A percentile compares a stretch with the other conserved stretches of the same genome.
phyloP scores from a whole-genome alignment of 2,113 vertebrate species.

The Hippotragus niger region DNA sequence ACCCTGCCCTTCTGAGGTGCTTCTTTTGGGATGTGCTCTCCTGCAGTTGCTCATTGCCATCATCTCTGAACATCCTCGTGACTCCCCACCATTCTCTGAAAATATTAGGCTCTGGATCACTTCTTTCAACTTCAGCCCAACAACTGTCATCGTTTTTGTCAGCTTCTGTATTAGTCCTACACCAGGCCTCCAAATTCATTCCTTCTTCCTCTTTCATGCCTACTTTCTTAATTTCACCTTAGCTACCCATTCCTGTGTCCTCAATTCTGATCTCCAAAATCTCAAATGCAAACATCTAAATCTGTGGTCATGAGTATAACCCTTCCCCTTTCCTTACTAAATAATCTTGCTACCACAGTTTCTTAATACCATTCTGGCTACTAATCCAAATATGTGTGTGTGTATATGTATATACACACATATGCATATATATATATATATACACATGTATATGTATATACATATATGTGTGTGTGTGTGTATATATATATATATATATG shows the following conservation, averaged over 20 bases:
- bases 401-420: no score
- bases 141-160: not conserved
- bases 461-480: rapidly evolving
- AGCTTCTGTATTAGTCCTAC: not conserved
- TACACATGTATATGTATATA: no score
- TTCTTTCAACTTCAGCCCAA: not conserved
- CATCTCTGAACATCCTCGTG: not conserved
- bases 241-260: not conserved
- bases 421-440: no score
- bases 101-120: not conserved
- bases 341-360: not conserved
- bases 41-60: not conserved
- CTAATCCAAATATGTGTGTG: not conserved
- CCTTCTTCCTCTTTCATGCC: not conserved
- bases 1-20: not conserved
- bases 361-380: not conserved
- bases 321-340: not conserved
- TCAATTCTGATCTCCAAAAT: not conserved
- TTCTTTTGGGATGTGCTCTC: not conserved
- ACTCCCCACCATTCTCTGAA: not conserved
- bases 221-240: not conserved
- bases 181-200: not conserved
- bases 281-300: not conserved
- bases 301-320: not conserved
- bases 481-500: no score